Evolutionary conservation across 1,140 invertebrate species (phyloP), one percentile per base, ranked within the genome.

Genomic region (Lepidurus couesii): DNA sequence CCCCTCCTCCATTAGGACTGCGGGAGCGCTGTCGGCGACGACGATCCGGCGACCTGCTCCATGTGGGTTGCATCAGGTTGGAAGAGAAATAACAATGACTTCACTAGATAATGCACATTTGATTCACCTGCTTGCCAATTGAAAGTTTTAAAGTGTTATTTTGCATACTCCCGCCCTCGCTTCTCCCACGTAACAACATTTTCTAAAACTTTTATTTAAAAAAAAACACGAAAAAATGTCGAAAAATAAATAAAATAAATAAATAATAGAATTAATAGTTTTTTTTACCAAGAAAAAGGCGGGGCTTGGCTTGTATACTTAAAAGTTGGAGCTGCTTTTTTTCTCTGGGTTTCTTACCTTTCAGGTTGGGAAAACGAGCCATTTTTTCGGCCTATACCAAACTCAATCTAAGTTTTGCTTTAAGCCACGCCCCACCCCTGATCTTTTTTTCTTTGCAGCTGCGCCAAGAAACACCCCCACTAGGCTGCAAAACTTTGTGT

Each of bases 1-100:
- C 53, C 53, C 53, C 53, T 65, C 53, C 53, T 65, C 53, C 53
- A 16, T 65, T 65, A 21, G 53, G 53, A 65, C 53, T 65, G 53
- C 53, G 53, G 53, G 53, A 65, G 21, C 53, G 53, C 53, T 34
- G 34, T 34, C 53, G 53, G 53, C 53, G 53, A 21, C 53, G 53
- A 65, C 53, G 53, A 65, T 65, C 53, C 8, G 53, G 53, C 6
- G 53, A 65, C 53, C 53, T 65, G 53, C 53, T 65, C 53, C 53
- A 65, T 21, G 53, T 65, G 16, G 16, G 53, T 13, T 9, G 16
- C 16, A 65, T n/a, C 21, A 65, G 53, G 53, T 7, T n/a, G 53
- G 53, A 65, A 65, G 13, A 65, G 53, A 65, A 65, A 65, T 16
- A 65, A 65, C 53, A 65, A 65, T 10, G 16, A n/a, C 53, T 65